Conservation (phyloP, 2,113 vertebrate species). For the Brienomyrus longianalis region DNA sequence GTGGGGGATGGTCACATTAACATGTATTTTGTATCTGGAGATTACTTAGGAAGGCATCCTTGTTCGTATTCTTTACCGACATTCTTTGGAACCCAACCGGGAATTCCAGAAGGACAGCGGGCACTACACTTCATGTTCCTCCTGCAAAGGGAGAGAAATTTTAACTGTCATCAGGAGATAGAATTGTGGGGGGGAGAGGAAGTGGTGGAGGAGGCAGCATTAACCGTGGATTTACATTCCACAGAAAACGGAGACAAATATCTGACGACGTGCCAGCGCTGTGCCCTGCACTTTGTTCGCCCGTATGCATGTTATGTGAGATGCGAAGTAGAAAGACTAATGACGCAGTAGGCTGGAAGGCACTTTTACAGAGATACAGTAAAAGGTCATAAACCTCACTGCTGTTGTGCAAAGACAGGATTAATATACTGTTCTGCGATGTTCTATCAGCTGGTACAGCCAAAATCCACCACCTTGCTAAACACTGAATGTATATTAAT, state of each 20-base stretch:
- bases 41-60: neutral
- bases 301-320: conserved; percentile 27
- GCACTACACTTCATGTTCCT: neutral
- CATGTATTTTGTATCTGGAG: neutral
- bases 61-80: neutral
- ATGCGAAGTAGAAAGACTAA: conserved; percentile 13
- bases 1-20: neutral
- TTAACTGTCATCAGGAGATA: neutral
- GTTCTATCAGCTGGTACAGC: neutral
- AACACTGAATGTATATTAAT: neutral
- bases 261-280: conserved; percentile 23
- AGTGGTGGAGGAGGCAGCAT: neutral
- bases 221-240: neutral
- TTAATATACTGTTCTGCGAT: neutral
- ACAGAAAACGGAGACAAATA: neutral
- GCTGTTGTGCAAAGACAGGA: neutral
- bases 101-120: neutral
- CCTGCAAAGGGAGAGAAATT: neutral
- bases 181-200: neutral
- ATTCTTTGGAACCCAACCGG: neutral
- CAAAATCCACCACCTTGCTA: neutral
- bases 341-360: conserved; percentile 23
- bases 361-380: conserved; percentile 21
- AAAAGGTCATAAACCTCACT: neutral
- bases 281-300: conserved; percentile 25